Base-by-base conservation (phyloP, 1,140 invertebrate species). In the Rhizoglyphus robini region DNA sequence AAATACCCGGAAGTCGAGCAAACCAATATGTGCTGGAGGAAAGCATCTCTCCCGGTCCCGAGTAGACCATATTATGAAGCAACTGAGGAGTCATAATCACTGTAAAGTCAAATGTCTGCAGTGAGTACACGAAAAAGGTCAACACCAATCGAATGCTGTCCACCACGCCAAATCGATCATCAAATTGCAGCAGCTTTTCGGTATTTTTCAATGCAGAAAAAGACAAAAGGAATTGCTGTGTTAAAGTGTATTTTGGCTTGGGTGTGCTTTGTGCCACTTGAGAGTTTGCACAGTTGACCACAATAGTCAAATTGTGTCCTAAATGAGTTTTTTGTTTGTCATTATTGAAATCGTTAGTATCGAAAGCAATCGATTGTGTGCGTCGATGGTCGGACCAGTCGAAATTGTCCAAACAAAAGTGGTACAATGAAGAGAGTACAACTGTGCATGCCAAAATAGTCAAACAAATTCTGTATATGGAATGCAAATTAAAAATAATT, bases 91-190 rank as follows among this genome's bases (percentile, higher is more conserved):
- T 15, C 15, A 25, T 11, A 27, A 32, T 23, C 51, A 15, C 8
- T 23, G 51, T 54, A 54, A 54, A 54, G 51, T 32, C 51, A 20
- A 54, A 54, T 27, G 51, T 23, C 20, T 54, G 51, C 31, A 54
- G 15, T 11, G 8, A 25, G 23, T 27, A 54, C 15, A 54, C 31
- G 20, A 54, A 27, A 25, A 54, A 25, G 8, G 51, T 54, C 8
- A 54, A 15, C 8, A 32, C 15, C 23, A 54, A 54, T 25, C 51
- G 51, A 11, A 54, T 27, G 23, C 8, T 54, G 20, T 54, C 51
- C 8, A 54, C 8, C 20, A 54, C 51, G 15, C 23, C 51, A 54
- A 11, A 32, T 11, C 51, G 51, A 54, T 54, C 23, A 23, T 54
- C 31, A 5, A 54, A 5, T 15, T 32, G 8, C 15, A 54, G 23